Evolutionary conservation across 2,797 vertebrate species (phyloP).

Genomic region (Aplochiton taeniatus): DNA sequence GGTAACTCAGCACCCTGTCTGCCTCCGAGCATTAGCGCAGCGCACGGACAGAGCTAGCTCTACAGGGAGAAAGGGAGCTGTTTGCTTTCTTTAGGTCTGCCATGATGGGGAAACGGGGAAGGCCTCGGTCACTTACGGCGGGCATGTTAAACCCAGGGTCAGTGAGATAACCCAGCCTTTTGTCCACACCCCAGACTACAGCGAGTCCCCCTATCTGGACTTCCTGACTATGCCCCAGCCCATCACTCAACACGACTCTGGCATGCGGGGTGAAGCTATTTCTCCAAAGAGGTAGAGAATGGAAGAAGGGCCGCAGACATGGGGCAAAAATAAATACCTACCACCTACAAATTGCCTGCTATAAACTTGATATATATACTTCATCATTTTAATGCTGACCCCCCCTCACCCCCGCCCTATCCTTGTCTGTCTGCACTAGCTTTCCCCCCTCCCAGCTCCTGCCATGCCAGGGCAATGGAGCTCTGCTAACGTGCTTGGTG

Average conservation of each 20-base stretch:
- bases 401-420: constrained; percentile 44
- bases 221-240: constrained; percentile 12
- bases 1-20: constrained; percentile 40
- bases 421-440: constrained; percentile 41
- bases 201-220: background rate
- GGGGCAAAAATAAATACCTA: constrained; percentile 6
- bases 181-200: background rate
- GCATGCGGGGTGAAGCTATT: background rate
- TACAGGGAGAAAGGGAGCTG: constrained; percentile 23
- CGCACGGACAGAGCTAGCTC: constrained; percentile 28
- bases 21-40: constrained; percentile 34
- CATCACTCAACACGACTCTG: constrained; percentile 15
- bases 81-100: constrained; percentile 44
- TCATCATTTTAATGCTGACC: constrained; percentile 44
- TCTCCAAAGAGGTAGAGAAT: constrained; percentile 3
- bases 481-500: constrained; percentile 65
- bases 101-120: constrained; percentile 30
- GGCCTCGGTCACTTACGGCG: constrained; percentile 30
- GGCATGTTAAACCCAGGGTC: constrained; percentile 52
- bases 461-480: constrained; percentile 57
- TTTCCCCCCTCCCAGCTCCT: constrained; percentile 41
- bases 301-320: background rate
- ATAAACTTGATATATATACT: constrained; percentile 49
- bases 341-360: constrained; percentile 26
- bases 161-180: constrained; percentile 52